A percentile compares a stretch with the other conserved stretches of the same genome.
Evolutionary conservation across 2,797 vertebrate genomes (phyloP).

Genomic region (Microchirus variegatus): DNA sequence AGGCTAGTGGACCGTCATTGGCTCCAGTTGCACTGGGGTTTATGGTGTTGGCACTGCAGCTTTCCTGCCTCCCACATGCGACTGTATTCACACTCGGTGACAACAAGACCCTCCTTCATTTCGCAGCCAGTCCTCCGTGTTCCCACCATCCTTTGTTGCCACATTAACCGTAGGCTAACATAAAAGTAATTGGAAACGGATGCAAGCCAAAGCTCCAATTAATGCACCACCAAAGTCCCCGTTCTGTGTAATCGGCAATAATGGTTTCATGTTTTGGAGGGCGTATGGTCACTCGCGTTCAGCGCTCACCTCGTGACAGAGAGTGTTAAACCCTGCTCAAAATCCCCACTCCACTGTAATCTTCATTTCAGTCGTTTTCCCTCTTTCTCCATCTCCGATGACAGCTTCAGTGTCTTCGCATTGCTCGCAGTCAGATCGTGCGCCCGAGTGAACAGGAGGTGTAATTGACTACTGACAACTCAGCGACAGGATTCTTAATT

Average conservation of each 20-base stretch:
- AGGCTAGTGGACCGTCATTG: no score
- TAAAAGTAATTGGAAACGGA: constrained; percentile 88
- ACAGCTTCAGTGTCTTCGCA: constrained; percentile 70
- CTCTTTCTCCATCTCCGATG: constrained; percentile 75
- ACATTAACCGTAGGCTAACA: constrained; percentile 86
- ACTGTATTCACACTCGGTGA: no score
- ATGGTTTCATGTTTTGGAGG: constrained; percentile 84
- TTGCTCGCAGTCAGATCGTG: constrained; percentile 75
- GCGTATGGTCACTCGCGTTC: constrained; percentile 78
- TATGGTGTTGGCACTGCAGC: no score
- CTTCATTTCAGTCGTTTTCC: constrained; percentile 80
- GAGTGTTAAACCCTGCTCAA: constrained; percentile 74
- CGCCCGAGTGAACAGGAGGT: constrained; percentile 67
- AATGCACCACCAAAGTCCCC: constrained; percentile 81
- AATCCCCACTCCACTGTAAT: constrained; percentile 78
- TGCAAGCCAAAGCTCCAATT: constrained; percentile 85
- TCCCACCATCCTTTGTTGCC: constrained; percentile 75
- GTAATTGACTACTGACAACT: constrained; percentile 86
- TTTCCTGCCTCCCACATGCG: no score
- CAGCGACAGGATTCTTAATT: constrained; percentile 83
- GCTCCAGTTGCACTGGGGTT: no score
- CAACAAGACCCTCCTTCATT: no score
- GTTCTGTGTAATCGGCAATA: constrained; percentile 84
- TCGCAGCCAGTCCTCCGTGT: constrained; percentile 50
- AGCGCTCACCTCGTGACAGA: constrained; percentile 81